Evolutionary conservation across 37 sponge, comb jelly and placozoan species (phyloP).

Genomic region (Agelas oroides): DNA sequence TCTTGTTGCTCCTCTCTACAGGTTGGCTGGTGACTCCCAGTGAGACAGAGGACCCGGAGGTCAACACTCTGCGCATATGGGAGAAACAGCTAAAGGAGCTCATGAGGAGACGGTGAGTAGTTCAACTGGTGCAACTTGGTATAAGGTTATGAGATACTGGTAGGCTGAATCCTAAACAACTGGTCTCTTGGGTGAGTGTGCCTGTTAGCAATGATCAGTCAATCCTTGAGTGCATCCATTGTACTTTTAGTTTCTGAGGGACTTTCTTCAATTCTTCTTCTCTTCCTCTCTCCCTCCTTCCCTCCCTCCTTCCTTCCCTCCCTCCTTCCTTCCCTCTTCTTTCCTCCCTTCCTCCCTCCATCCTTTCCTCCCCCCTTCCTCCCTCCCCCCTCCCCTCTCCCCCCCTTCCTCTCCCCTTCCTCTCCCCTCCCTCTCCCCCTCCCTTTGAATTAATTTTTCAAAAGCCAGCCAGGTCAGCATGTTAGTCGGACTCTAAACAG

Average conservation of each 20-base stretch:
- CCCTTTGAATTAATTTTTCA: too few species aligned
- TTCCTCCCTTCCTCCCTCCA: neutral
- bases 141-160: too few species aligned
- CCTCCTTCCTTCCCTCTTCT: neutral
- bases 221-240: too few species aligned
- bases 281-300: neutral
- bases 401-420: neutral
- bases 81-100: constrained; percentile 59
- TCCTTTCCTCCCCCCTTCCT: neutral
- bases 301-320: too few species aligned
- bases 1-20: constrained; percentile 7
- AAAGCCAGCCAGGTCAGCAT: too few species aligned
- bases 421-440: neutral
- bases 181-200: neutral
- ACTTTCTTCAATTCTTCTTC: neutral
- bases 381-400: too few species aligned
- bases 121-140: too few species aligned
- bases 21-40: constrained; percentile 82
- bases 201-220: too few species aligned
- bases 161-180: neutral
- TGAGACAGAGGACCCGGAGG: constrained; percentile 78
- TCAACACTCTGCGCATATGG: constrained; percentile 79
- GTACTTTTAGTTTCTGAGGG: too few species aligned
- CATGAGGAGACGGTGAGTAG: constrained; percentile 67
- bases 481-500: too few species aligned